A percentile compares a stretch with the other conserved stretches of the same genome.
Evolutionary conservation across 2,888 invertebrate species (phyloP).

Genomic region (Morpho achilles): DNA sequence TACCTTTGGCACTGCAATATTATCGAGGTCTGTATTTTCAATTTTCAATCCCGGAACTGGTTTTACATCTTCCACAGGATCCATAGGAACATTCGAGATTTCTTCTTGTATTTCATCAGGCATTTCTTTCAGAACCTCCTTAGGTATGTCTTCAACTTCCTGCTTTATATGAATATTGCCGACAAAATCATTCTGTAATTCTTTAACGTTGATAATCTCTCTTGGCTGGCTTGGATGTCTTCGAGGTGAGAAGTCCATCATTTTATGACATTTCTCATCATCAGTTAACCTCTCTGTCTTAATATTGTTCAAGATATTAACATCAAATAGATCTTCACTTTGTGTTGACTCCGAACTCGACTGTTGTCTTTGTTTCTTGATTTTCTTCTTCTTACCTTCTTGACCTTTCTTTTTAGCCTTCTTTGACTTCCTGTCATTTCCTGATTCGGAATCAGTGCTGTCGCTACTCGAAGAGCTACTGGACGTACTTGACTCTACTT

Average conservation of each 20-base stretch:
- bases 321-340: constrained; percentile 62
- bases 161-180: constrained; percentile 61
- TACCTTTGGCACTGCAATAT: constrained; percentile 14
- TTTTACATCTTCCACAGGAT: neutral
- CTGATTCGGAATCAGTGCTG: constrained; percentile 36
- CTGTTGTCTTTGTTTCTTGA: constrained; percentile 45
- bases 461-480: constrained; percentile 35
- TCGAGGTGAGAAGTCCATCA: constrained; percentile 53
- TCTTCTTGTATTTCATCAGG: neutral
- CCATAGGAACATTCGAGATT: neutral
- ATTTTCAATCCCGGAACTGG: neutral
- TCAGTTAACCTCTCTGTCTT: constrained; percentile 66
- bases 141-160: constrained; percentile 38
- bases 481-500: constrained; percentile 44
- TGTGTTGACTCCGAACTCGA: constrained; percentile 48
- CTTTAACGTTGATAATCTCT: constrained; percentile 70
- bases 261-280: constrained; percentile 48
- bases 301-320: constrained; percentile 64
- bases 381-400: constrained; percentile 29
- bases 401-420: constrained; percentile 33
- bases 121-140: neutral
- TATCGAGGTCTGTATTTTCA: constrained; percentile 1
- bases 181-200: constrained; percentile 67
- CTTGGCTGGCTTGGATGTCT: constrained; percentile 38
- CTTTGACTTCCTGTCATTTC: constrained; percentile 31